Evolutionary conservation across 2,113 vertebrate species (phyloP).

Genomic region (Ictalurus furcatus): DNA sequence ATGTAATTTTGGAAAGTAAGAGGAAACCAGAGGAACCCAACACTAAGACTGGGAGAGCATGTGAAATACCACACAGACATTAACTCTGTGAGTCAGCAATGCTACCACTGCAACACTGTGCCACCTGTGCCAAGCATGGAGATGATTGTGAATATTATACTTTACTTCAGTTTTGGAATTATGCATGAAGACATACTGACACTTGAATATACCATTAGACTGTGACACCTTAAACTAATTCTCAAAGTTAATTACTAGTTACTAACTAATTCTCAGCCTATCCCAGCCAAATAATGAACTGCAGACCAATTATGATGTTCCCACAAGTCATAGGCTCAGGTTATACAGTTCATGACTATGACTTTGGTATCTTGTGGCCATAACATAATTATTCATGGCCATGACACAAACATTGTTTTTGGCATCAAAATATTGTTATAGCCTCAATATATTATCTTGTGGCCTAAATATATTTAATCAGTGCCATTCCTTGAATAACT

Average conservation of each 20-base stretch:
- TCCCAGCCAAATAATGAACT: background rate
- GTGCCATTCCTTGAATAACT: background rate
- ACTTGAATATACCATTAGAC: background rate
- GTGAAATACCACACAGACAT: background rate
- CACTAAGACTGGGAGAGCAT: background rate
- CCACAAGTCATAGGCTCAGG: background rate
- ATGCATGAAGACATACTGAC: background rate
- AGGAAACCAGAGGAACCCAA: background rate
- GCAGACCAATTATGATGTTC: background rate
- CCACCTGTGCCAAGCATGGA: too few relatives aligned
- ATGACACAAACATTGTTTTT: background rate
- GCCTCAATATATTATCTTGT: background rate
- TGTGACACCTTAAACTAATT: background rate
- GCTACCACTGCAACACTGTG: too few relatives aligned
- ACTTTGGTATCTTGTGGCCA: background rate
- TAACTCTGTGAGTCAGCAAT: background rate
- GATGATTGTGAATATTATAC: too few relatives aligned
- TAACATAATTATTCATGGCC: background rate
- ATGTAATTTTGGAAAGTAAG: background rate
- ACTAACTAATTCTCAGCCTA: background rate
- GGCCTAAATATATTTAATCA: background rate
- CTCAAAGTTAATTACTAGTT: background rate
- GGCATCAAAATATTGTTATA: background rate
- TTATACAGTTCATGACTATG: background rate
- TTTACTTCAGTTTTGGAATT: background rate